Conservation (phyloP, 2,113 vertebrate species). For the Taurulus bubalis region DNA sequence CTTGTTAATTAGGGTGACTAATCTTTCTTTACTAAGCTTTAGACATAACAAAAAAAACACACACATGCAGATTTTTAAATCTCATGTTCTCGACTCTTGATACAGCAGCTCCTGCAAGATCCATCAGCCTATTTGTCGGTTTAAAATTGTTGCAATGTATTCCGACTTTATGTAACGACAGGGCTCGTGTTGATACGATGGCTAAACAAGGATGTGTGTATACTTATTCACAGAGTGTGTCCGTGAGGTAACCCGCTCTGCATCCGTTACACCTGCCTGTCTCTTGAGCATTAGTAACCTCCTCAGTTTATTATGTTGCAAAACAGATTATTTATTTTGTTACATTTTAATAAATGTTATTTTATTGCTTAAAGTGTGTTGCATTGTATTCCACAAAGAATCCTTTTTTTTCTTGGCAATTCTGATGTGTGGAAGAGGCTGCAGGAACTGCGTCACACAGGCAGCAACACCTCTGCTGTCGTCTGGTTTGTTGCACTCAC, state of each 20-base stretch:
- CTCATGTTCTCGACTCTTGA: slow-evolving; percentile 48
- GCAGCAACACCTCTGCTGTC: slow-evolving; percentile 67
- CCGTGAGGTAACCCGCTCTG: slow-evolving; percentile 58
- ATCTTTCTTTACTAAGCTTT: slow-evolving; percentile 14
- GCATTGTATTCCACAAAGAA: slow-evolving; percentile 34
- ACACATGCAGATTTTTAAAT: slow-evolving; percentile 29
- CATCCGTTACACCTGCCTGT: slow-evolving; percentile 60
- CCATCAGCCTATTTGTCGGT: neutral
- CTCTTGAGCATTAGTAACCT: slow-evolving; percentile 66
- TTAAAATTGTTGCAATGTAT: slow-evolving; percentile 15
- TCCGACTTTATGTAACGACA: slow-evolving; percentile 15
- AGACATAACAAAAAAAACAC: neutral
- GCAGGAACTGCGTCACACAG: slow-evolving; percentile 58
- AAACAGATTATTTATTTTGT: slow-evolving; percentile 98
- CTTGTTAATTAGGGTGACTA: neutral
- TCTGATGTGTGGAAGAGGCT: slow-evolving; percentile 49
- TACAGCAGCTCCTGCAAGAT: slow-evolving; percentile 27
- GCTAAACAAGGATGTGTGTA: slow-evolving; percentile 24
- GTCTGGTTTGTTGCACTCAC: slow-evolving; percentile 63
- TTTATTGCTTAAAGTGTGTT: slow-evolving; percentile 86
- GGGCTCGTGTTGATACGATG: slow-evolving; percentile 28
- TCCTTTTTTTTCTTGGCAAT: slow-evolving; percentile 17
- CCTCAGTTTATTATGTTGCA: slow-evolving; percentile 87
- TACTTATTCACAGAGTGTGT: slow-evolving; percentile 39
- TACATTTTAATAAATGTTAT: slow-evolving; percentile 96